Evolutionary conservation across 2,888 invertebrate genomes (phyloP), one percentile per base, ranked within the genome.

Genomic region (Ctenicera cuprea): DNA sequence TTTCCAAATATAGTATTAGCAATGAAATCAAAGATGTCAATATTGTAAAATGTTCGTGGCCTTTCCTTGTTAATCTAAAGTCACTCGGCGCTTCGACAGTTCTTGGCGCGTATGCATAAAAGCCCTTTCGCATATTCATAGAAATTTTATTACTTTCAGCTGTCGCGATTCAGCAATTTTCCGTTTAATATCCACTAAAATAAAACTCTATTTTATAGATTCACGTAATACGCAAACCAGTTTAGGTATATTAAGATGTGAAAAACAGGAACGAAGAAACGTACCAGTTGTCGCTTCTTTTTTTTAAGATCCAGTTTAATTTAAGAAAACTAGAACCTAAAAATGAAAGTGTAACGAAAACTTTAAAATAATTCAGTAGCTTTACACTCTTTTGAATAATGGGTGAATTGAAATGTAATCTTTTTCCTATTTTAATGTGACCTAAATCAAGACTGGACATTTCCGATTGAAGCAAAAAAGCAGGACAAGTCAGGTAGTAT

Each of bases 371-470:
- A 57, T 57, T 57, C 33, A 3, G 48, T 48, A 48, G 37, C 11
- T 30, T 50, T 18, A 38, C 12, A 22, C n/a, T 43, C 14, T n/a
- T 65, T 65, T 48, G 41, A 38, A 57, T 73, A 76, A 74, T 76
- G 70, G 68, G 59, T 73, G 78, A 79, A 79, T 80, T 81, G 83
- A 82, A 82, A 83, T 81, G 82, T 82, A 84, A 83, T 84, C 80
- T 84, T 82, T 82, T 81, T 81, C 61, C 48, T 54, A 71, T 61
- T 76, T 76, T 81, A 82, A 82, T 82, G 78, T 78, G 83, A 85
- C 85, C 85, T 81, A 84, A 83, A 85, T 85, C 85, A 85, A 83
- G 73, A 81, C 78, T 80, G 84, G 85, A 84, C 85, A 82, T 84
- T 85, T 85, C 85, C 85, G 83, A 85, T 85, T 83, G 83, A 79